Evolutionary conservation across 2,888 invertebrate genomes (phyloP), one percentile per base, ranked within the genome.

Genomic region (Campaea margaritaria): DNA sequence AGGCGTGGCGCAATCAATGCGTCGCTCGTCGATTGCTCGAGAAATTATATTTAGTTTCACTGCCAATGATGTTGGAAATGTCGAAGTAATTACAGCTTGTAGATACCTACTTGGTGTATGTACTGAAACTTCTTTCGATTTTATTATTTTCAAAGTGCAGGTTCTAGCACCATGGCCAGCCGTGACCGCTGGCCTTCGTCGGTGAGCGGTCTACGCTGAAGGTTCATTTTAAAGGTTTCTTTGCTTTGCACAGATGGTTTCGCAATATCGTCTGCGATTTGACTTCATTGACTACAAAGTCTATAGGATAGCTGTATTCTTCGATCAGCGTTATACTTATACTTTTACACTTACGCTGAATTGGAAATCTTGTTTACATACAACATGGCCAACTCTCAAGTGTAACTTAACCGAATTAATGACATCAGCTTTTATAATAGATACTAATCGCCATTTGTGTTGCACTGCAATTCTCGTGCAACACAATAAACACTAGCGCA

Each of bases 171-270:
- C 85, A 86, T 86, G 83, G 78, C 85, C 89, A 83, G 82, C 89
- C 90, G 73, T 90, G 90, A 90, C 89, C 83, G 79, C 64, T 72
- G 82, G 85, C 91, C 90, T 90, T 89, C 82, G 77, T 72, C 70
- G 75, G 90, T 87, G 89, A 90, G 80, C 78, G 91, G 86, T 76
- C 75, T 79, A 70, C 73, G 69, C 73, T 45, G 83, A 82, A 86
- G 83, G 81, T 72, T 81, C 68, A 68, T 74, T 79, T 78, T 69
- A 81, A 85, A 84, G 80, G 81, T 82, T 84, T 83, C 76, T 75
- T 65, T 68, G 62, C 72, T 75, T 65, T 68, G 62, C 72, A 75
- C 62, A 72, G 73, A 72, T 70, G 69, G 70, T 89, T 87, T 85
- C 83, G 76, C 77, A 85, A 86, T 73, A 76, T 73, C 69, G 66